Evolutionary conservation across 2,888 invertebrate species (phyloP).

Genomic region (Ypsolopha scabrella): DNA sequence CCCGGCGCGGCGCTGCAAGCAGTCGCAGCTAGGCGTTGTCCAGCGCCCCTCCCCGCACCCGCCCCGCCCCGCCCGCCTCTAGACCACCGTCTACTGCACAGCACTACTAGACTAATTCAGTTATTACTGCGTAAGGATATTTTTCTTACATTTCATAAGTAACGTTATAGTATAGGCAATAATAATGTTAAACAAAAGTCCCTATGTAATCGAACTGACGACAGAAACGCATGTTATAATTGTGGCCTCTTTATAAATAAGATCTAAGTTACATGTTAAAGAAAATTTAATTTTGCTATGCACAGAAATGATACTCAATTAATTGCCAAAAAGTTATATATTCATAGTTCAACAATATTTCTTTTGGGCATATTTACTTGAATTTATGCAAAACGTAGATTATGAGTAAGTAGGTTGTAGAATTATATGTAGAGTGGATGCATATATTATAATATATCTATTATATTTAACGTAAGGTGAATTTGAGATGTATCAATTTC

Average conservation of each 20-base stretch:
- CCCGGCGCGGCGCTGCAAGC: not conserved
- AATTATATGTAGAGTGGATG: constrained; percentile 68
- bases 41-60: constrained; percentile 8
- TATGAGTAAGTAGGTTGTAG: constrained; percentile 69
- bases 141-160: constrained; percentile 67
- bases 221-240: constrained; percentile 70
- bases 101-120: constrained; percentile 67
- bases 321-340: constrained; percentile 72
- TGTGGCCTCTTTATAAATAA: constrained; percentile 70
- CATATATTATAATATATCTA: constrained; percentile 67
- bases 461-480: constrained; percentile 64
- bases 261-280: constrained; percentile 70
- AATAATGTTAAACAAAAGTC: constrained; percentile 67
- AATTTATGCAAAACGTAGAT: constrained; percentile 69
- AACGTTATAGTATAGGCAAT: constrained; percentile 66
- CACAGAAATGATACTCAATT: constrained; percentile 73
- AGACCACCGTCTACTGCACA: constrained; percentile 49
- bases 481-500: constrained; percentile 71
- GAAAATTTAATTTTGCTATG: constrained; percentile 70
- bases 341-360: constrained; percentile 70
- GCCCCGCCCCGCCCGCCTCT: constrained; percentile 23
- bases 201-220: constrained; percentile 70
- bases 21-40: not conserved
- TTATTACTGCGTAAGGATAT: constrained; percentile 61
- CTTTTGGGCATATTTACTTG: constrained; percentile 71